Base-by-base conservation (phyloP, 2,888 invertebrate species). In the Synergus itoensis region DNA sequence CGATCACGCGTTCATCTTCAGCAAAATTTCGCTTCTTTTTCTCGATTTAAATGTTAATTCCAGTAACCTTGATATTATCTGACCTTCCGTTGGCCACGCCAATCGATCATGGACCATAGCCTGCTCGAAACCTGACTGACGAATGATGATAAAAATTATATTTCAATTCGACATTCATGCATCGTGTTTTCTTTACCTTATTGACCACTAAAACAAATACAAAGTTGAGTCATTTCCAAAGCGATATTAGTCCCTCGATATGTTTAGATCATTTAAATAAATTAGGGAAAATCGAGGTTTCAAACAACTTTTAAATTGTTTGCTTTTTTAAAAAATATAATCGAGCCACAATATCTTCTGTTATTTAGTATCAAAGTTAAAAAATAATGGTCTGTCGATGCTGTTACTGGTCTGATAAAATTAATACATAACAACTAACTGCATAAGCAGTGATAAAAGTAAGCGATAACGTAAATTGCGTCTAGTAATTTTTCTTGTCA, bases 401-500 rank as follows among this genome's bases (percentile, higher is more conserved):
- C 28, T 45, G 48, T 69, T 69, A 45, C 28, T 69, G 16, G 21
- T 45, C 16, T 45, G 69, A 69, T 69, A 69, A 48, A 48, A 48
- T 69, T 69, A 69, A 69, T 69, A 69, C 16, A 69, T 48, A 48
- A 48, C 14, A 16, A 21, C 45, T 69, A 16, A 21, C 45, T 69
- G 45, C 48, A 69, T 69, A 45, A 45, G 21, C 21, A 45, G 12
- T 67, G 67, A 67, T 67, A 67, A 67, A 21, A 41, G 1, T 18
- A 11, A 36, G 36, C 21, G 21, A 41, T 67, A 36, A 65, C 18
- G 18, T 65, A 67, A 41, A 18, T 18, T 45, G 45, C 21, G 21
- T 43, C 43, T 43, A 67, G 43, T 67, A 67, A 67, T 67, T 21
- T 43, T 67, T 67, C 21, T 7, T 45, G 67, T 9, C 40, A 36